Conservation (phyloP, 1,140 invertebrate species). For the Glossosoma conforme region DNA sequence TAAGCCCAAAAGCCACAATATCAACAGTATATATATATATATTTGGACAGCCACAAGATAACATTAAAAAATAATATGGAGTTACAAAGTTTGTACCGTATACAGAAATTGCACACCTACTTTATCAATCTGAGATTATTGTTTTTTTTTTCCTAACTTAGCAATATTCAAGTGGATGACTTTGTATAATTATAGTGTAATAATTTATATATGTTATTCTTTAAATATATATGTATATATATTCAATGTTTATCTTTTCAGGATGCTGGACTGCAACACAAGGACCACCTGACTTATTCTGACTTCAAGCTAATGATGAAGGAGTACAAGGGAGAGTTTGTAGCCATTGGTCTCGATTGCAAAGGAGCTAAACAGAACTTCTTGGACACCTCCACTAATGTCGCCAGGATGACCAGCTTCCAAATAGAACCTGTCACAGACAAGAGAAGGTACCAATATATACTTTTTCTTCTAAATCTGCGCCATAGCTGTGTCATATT, state of each 20-base stretch:
- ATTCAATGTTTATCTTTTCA: constrained; percentile 35
- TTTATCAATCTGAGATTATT: too few relatives aligned
- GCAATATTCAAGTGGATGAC: too few relatives aligned
- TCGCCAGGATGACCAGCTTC: constrained; percentile 92
- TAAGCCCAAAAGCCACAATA: too few relatives aligned
- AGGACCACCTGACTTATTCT: constrained; percentile 88
- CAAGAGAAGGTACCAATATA: constrained; percentile 39
- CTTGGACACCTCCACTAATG: constrained; percentile 89
- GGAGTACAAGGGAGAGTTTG: constrained; percentile 94
- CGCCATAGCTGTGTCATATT: background rate
- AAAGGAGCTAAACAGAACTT: constrained; percentile 96
- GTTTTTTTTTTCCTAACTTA: constrained; percentile 31
- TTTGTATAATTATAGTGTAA: too few relatives aligned
- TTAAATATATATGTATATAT: too few relatives aligned
- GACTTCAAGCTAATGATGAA: constrained; percentile 97
- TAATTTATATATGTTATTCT: too few relatives aligned
- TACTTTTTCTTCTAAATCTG: background rate
- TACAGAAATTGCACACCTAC: too few relatives aligned
- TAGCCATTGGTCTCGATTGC: constrained; percentile 92
- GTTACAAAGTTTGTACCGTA: too few relatives aligned
- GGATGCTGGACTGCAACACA: constrained; percentile 86
- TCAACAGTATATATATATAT: too few relatives aligned
- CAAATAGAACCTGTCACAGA: constrained; percentile 79
- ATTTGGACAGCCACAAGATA: too few relatives aligned
- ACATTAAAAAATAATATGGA: too few relatives aligned